phyloP scores from a whole-genome alignment of 2,888 invertebrate species.

The Deroplatys truncata region DNA sequence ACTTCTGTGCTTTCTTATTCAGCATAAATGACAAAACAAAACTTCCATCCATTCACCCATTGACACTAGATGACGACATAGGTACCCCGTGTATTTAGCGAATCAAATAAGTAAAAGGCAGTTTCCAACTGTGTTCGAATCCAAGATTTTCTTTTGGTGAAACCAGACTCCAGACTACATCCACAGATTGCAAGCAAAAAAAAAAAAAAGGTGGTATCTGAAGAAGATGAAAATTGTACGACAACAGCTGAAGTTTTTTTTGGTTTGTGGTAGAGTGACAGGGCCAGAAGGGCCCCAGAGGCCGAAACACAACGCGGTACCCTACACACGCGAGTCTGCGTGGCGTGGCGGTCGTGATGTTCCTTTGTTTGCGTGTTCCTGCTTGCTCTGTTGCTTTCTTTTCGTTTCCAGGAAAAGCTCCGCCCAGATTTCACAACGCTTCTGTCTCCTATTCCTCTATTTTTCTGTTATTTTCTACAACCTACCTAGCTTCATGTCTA shows the following conservation, averaged over 20 bases:
- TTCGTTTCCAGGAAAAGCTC: conserved; percentile 12
- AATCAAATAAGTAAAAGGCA: too few species aligned
- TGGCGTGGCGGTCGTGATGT: neutral
- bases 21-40: too few species aligned
- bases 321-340: conserved; percentile 4
- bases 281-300: neutral
- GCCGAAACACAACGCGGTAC: neutral
- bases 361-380: conserved; percentile 5
- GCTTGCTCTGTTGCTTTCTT: neutral
- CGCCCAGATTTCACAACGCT: conserved; percentile 4
- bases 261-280: neutral
- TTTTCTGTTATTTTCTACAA: neutral
- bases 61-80: too few species aligned
- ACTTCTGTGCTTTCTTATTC: too few species aligned
- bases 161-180: too few species aligned
- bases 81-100: too few species aligned
- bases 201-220: too few species aligned
- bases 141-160: too few species aligned
- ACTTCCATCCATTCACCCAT: too few species aligned
- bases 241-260: neutral
- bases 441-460: neutral
- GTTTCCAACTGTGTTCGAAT: too few species aligned
- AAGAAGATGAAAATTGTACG: neutral
- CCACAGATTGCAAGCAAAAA: too few species aligned
- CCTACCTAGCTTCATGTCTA: neutral